phyloP scores from a whole-genome alignment of 2,888 invertebrate species.

The Stenurella melanura region DNA sequence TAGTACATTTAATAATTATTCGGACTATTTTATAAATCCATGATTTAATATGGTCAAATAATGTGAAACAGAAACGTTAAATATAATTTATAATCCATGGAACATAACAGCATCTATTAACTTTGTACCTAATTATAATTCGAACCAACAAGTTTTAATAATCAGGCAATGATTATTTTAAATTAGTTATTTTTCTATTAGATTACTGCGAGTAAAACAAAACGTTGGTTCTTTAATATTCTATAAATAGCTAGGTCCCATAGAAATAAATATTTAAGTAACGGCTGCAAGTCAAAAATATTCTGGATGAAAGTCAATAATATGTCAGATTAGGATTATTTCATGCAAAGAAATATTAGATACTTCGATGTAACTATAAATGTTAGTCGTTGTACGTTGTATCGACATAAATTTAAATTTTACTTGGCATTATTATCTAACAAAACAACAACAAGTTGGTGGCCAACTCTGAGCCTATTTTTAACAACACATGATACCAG shows the following conservation, averaged over 20 bases:
- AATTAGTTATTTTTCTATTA: neutral
- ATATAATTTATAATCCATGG: neutral
- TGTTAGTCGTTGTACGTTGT: neutral
- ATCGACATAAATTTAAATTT: constrained; percentile 1
- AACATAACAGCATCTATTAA: neutral
- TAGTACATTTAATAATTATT: neutral
- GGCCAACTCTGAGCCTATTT: constrained; percentile 34
- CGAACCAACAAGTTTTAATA: neutral
- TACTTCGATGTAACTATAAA: constrained; percentile 5
- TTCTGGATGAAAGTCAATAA: constrained; percentile 28
- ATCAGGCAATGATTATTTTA: neutral
- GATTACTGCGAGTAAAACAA: neutral
- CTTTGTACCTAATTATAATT: neutral
- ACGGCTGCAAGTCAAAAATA: constrained; percentile 8
- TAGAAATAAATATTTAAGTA: constrained; percentile 1
- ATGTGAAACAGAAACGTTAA: neutral
- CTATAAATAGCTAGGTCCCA: neutral
- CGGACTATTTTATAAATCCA: neutral
- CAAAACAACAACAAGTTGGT: constrained; percentile 15
- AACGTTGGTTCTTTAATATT: neutral
- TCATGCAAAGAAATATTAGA: constrained; percentile 13
- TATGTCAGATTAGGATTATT: constrained; percentile 27
- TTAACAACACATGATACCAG: constrained; percentile 10
- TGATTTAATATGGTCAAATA: neutral
- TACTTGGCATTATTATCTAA: constrained; percentile 13